Base-by-base conservation (phyloP, 2,888 invertebrate species). In the Zeuzera pyrina region DNA sequence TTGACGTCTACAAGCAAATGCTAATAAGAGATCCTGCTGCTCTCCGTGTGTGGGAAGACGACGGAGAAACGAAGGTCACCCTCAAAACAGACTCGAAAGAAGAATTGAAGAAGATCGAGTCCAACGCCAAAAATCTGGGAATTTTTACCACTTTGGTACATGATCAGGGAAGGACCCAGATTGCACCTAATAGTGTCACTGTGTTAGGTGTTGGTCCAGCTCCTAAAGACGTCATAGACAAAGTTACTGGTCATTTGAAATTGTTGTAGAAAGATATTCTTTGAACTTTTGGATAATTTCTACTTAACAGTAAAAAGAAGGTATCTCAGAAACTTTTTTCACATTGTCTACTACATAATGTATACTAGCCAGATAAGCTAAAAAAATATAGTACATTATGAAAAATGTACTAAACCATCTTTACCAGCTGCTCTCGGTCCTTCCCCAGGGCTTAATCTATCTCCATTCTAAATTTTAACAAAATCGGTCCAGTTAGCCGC, bases 171-270 rank as follows among this genome's bases (percentile, higher is more conserved):
- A 89, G 94, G 45, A 98, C 97, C 3, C 97, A 98, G 78, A 92
- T 98, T 41, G 91, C 91, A 28, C 88, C 92, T 1, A 96, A 97
- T 42, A 91, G 94, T 6, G 87, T 88, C 53, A 98, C 98, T 35
- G 97, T 97, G 1, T 81, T 97, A 34, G 97, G 94, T 1, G 86
- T 98, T 33, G 98, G 98, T n/a, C 98, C 97, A 29, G 97, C 93
- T 2, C 89, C 91, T 23, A 88, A 88, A 46, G 85, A 86, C 47
- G 61, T 90, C 26, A 86, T 97, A 45, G 92, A 96, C 64, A 76
- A 88, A 81, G 88, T 97, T 23, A 94, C 96, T 12, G 94, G 95
- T 30, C 92, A 95, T 71, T 86, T 97, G 41, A 95, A 94, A 72
- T 78, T 97, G 33, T 88, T 92, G 67, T 95, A 85, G n/a, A n/a